Evolutionary conservation across 2,113 vertebrate species (phyloP).

Genomic region (Bagarius yarrelli): DNA sequence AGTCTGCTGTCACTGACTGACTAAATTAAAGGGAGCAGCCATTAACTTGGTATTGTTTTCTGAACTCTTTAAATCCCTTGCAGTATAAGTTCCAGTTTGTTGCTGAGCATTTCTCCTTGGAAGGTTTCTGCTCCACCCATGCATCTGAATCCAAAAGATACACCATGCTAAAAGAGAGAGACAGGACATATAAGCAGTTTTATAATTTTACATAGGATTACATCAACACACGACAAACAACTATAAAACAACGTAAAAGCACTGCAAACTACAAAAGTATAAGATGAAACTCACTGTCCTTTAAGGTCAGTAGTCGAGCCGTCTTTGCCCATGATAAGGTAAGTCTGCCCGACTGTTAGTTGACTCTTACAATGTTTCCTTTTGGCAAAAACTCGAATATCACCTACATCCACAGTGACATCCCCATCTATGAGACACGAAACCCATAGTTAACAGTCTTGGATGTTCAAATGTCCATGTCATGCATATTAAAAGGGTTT

Average conservation of each 20-base stretch:
- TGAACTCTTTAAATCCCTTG: slow-evolving; percentile 45
- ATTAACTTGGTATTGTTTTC: slow-evolving; percentile 52
- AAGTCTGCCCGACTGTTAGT: slow-evolving; percentile 44
- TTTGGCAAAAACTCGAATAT: slow-evolving; percentile 64
- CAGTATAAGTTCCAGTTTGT: neutral
- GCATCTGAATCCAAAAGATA: slow-evolving; percentile 70
- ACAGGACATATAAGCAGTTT: neutral
- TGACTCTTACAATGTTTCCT: slow-evolving; percentile 67
- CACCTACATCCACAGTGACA: neutral
- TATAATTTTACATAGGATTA: neutral
- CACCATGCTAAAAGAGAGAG: slow-evolving; percentile 61
- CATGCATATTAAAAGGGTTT: neutral
- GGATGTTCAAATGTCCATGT: neutral
- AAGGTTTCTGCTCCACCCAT: slow-evolving; percentile 64
- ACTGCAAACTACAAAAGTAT: neutral
- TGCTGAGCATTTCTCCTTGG: slow-evolving; percentile 42
- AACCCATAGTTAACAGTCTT: neutral
- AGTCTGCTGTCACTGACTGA: neutral
- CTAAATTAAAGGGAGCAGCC: slow-evolving; percentile 63
- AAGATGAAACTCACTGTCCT: slow-evolving; percentile 59
- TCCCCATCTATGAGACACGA: slow-evolving; percentile 59
- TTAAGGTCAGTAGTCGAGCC: slow-evolving; percentile 62
- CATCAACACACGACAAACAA: neutral
- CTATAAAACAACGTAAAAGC: too few relatives aligned
- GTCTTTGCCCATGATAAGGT: slow-evolving; percentile 76